Evolutionary conservation across 1,140 invertebrate species (phyloP).

Genomic region (Achroia grisella): DNA sequence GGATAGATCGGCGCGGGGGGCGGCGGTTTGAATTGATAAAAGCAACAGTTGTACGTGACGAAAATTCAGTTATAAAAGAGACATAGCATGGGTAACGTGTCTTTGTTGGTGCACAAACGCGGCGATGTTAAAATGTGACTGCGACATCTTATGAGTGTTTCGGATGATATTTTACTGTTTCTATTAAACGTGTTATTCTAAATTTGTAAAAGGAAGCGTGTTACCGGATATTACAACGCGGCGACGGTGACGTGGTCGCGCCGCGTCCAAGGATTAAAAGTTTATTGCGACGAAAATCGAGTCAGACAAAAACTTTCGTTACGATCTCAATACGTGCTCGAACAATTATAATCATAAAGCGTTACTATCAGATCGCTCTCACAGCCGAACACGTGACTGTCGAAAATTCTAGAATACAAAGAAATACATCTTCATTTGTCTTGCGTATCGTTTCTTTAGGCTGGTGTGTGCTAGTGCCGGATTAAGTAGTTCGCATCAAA

Average conservation of each 20-base stretch:
- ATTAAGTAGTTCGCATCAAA: conserved; percentile 52
- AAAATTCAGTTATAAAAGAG: conserved; percentile 61
- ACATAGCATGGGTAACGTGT: conserved; percentile 30
- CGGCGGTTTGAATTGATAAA: conserved; percentile 60
- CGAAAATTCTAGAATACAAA: conserved; percentile 61
- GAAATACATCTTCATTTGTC: conserved; percentile 16
- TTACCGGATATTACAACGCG: conserved; percentile 8
- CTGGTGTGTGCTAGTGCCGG: conserved; percentile 43
- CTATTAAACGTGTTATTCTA: conserved; percentile 21
- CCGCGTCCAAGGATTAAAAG: conserved; percentile 56
- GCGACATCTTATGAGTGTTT: conserved; percentile 47
- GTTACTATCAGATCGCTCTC: conserved; percentile 29
- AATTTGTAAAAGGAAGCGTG: conserved; percentile 14
- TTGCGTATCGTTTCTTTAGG: conserved; percentile 26
- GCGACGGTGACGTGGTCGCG: conserved; percentile 54
- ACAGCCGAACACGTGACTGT: conserved; percentile 44
- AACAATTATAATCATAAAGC: conserved; percentile 33
- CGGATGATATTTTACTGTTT: conserved; percentile 29
- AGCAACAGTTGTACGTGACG: conserved; percentile 60
- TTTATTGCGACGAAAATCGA: conserved; percentile 60
- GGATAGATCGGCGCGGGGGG: conserved; percentile 36
- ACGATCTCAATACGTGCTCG: conserved; percentile 31
- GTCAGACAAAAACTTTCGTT: conserved; percentile 54
- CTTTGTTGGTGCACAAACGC: conserved; percentile 22
- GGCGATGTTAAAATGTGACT: conserved; percentile 62